phyloP scores from a whole-genome alignment of 2,888 invertebrate genomes.

The Drosophila quinaria region DNA sequence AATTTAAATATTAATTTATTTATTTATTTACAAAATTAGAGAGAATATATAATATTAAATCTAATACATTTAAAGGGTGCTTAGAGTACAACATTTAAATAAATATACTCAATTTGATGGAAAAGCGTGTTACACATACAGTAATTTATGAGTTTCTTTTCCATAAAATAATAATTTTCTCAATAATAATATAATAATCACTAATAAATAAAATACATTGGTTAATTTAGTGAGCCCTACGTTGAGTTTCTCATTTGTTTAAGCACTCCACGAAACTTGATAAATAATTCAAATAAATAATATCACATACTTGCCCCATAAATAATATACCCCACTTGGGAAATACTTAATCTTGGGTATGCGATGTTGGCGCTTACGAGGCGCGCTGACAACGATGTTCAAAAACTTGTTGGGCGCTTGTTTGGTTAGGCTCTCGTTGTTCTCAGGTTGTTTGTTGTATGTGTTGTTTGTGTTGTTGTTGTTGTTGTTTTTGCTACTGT shows the following conservation, averaged over 20 bases:
- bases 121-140: no score
- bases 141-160: no score
- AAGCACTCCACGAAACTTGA: neutral
- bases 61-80: no score
- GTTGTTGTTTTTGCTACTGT: conserved; percentile 20
- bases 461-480: conserved; percentile 20
- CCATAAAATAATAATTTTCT: no score
- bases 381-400: conserved; percentile 58
- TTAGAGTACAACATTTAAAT: no score
- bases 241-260: neutral
- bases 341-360: conserved; percentile 22
- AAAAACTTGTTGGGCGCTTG: conserved; percentile 62
- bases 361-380: conserved; percentile 29
- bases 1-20: no score
- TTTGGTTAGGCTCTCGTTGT: conserved; percentile 52
- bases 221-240: neutral
- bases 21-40: no score
- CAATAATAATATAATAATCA: no score
- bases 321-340: conserved; percentile 16
- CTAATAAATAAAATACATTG: no score
- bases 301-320: neutral
- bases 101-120: no score
- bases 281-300: neutral
- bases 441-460: conserved; percentile 48
- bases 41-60: no score